These are phyloP conservation scores for Haliaeetus leucogaster DNA, from an alignment of 2,113 vertebrate species.

Conservation along the genomic window DNA sequence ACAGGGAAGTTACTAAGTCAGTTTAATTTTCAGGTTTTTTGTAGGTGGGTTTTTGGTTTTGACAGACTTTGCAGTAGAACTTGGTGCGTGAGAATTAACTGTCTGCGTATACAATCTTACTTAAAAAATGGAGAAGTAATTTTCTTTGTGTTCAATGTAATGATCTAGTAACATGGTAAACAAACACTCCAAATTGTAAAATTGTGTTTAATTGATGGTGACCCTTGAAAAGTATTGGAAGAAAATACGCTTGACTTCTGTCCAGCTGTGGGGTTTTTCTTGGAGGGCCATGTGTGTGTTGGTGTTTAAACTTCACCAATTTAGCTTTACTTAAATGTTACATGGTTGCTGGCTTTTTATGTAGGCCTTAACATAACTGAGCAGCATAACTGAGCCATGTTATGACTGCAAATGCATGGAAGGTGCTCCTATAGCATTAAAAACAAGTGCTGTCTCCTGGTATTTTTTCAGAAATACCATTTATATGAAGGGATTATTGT, in stretches of 20 bases:
- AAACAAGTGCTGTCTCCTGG: not conserved
- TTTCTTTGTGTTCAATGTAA: not conserved
- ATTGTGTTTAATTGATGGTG: not conserved
- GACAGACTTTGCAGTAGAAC: not conserved
- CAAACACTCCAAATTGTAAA: not conserved
- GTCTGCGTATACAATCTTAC: not conserved
- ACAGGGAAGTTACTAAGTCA: not conserved
- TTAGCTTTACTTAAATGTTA: not conserved
- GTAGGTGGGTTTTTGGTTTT: not conserved
- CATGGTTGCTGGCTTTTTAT: not conserved
- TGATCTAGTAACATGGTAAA: not conserved
- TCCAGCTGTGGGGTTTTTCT: not conserved
- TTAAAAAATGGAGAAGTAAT: not conserved
- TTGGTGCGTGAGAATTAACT: not conserved
- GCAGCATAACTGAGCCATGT: not conserved
- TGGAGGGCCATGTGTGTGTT: not conserved
- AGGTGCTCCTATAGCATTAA: not conserved
- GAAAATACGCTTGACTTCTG: not conserved
- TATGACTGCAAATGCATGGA: not conserved
- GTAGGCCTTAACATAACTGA: not conserved
- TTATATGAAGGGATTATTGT: not conserved
- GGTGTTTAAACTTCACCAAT: not conserved
- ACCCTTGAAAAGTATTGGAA: not conserved
- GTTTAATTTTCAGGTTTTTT: not conserved
- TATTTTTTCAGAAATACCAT: not conserved